phyloP scores from a whole-genome alignment of 2,888 invertebrate genomes.

The Orthonevra nobilis region DNA sequence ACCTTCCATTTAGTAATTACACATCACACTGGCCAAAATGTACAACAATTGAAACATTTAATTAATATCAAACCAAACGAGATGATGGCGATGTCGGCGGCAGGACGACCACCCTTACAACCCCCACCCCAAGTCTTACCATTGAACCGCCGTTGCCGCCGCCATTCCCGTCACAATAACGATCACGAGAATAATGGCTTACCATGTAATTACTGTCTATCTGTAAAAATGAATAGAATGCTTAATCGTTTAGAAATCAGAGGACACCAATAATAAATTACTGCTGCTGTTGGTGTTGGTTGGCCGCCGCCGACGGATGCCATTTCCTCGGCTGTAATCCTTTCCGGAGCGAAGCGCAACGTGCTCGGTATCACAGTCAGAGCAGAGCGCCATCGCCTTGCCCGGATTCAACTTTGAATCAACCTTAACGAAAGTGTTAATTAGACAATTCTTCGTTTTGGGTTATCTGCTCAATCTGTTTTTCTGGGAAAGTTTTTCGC shows the following conservation, averaged over 20 bases:
- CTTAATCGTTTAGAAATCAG: slow-evolving; percentile 70
- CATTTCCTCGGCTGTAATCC: slow-evolving; percentile 28
- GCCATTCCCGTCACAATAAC: slow-evolving; percentile 59
- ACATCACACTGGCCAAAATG: slow-evolving; percentile 57
- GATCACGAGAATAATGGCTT: slow-evolving; percentile 66
- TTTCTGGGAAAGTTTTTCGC: slow-evolving; percentile 62
- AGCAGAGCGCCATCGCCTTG: not conserved
- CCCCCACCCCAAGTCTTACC: too few relatives aligned
- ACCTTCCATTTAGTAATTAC: slow-evolving; percentile 15
- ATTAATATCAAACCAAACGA: slow-evolving; percentile 64
- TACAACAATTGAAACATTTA: slow-evolving; percentile 69
- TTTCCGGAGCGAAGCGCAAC: slow-evolving; percentile 46
- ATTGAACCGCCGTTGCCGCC: too few relatives aligned
- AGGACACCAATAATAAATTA: slow-evolving; percentile 70
- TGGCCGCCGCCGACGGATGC: slow-evolving; percentile 1
- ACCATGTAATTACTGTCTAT: slow-evolving; percentile 70
- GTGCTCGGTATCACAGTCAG: slow-evolving; percentile 5
- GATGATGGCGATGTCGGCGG: not conserved
- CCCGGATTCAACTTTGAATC: slow-evolving; percentile 66
- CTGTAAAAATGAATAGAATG: slow-evolving; percentile 70
- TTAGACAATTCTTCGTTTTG: slow-evolving; percentile 70
- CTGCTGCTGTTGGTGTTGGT: slow-evolving; percentile 50
- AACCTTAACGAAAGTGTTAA: slow-evolving; percentile 71
- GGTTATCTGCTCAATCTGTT: slow-evolving; percentile 70
- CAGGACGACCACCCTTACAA: not conserved